Base-by-base conservation (phyloP, 92 coral and sea anemone species). In the Heteractis magnifica region DNA sequence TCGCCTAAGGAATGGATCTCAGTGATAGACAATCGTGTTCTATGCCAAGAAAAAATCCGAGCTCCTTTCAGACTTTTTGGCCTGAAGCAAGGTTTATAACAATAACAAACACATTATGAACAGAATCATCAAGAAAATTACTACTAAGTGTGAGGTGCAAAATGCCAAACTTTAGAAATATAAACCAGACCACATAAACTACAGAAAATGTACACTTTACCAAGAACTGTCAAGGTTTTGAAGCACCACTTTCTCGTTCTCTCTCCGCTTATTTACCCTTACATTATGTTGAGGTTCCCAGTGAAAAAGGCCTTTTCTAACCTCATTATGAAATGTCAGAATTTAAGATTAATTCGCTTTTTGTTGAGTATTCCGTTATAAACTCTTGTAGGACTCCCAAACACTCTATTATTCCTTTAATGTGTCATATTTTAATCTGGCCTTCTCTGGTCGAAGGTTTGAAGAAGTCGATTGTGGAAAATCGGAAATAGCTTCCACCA, bases 401-500 rank as follows among this genome's bases (percentile, higher is more conserved):
- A 52, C 84, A 70, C 65, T 81, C 73, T 21, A 70, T 68, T 68
- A 23, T 75, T 70, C 51, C 6, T 71, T 68, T 20, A 68, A 81
- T 49, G 51, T 75, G 49, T 51, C 77, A 74, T 74, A 72, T 81
- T 48, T 50, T 16, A 13, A 19, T 51, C 49, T 58, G 0, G 77
- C 49, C 77, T 23, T 26, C 23, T 26, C 23, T 8, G 73, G 23
- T 20, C 73, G 73, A 68, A 68, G 73, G 50, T 23, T 68, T 68
- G 73, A 68, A 68, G 18, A 8, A 65, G 81, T 26, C 52, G 71
- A 56, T 56, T 34, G 65, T 70, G 76, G 73, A 71, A 81, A 65
- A 81, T 68, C 84, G 84, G 84, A 81, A 81, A 81, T 81, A 34
- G 50, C 23, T 65, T 18, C 77, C 73, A 50, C 50, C 56, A 81